phyloP scores from a whole-genome alignment of 2,888 invertebrate genomes.

The Schrankia costaestrigalis region DNA sequence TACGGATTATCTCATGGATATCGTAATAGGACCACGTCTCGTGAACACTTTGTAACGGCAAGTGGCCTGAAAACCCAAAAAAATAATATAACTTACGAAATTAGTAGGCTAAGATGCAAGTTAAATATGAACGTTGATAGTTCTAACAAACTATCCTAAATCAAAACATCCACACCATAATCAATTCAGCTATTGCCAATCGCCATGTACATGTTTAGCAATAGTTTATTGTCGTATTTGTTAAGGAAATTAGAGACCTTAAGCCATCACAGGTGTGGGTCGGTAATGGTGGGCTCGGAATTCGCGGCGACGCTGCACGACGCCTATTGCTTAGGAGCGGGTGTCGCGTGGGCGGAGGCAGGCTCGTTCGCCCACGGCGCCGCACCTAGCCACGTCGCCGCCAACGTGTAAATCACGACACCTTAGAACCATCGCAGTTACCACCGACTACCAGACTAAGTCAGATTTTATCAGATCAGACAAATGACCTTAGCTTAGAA shows the following conservation, averaged over 20 bases:
- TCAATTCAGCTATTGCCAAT: no score
- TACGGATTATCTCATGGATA: no score
- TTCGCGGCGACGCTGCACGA: slow-evolving; percentile 45
- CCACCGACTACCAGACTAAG: slow-evolving; percentile 25
- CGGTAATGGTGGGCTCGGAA: slow-evolving; percentile 61
- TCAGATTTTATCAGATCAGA: slow-evolving; percentile 4
- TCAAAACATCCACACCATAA: no score
- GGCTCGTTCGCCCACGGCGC: slow-evolving; percentile 67
- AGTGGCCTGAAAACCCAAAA: no score
- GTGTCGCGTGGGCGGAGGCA: slow-evolving; percentile 50
- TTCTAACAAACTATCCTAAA: no score
- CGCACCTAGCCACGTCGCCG: slow-evolving; percentile 68
- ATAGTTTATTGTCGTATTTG: slow-evolving; percentile 1
- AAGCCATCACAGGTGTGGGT: slow-evolving; percentile 41
- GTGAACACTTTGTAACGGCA: no score
- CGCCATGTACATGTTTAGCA: neutral
- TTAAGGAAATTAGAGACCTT: slow-evolving; percentile 14
- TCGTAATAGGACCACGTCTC: no score
- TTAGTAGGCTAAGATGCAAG: no score
- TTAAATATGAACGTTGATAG: no score
- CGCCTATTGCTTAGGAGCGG: slow-evolving; percentile 47
- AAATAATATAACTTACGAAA: no score
- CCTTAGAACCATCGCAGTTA: slow-evolving; percentile 25
- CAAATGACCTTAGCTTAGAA: slow-evolving; percentile 1
- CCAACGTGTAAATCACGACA: slow-evolving; percentile 57